Base-by-base conservation (phyloP, 2,888 invertebrate genomes). In the Hypercompe scribonia region DNA sequence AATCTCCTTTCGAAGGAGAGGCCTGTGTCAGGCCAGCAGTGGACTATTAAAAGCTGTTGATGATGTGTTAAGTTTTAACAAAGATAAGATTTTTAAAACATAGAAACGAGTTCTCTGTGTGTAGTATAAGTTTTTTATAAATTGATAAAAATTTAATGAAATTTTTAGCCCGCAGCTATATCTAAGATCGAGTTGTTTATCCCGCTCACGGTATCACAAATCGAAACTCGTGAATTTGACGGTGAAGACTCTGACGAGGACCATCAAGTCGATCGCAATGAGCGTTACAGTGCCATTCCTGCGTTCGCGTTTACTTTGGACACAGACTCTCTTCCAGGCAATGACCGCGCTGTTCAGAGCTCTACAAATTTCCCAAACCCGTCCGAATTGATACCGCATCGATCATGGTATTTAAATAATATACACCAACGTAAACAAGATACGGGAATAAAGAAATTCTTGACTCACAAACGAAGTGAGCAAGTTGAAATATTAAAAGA, bases 141-240 rank as follows among this genome's bases (percentile, higher is more conserved):
- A 33, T 3, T 24, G 34, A 24, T 8, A 11, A 11, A 21, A 24
- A 10, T 36, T 24, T n/a, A 65, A 24, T 34, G 2, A 68, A 34
- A 21, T 63, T 66, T 58, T 8, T 36, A 66, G 71, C 39, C 65
- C 31, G 24, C 36, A n/a, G 8, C 24, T 24, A 58, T 71, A n/a
- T 71, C 71, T n/a, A 72, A 72, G 31, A 34, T 72, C 18, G 33
- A 68, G 24, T 31, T 72, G 13, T 21, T 72, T 2, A 64, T 72
- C 4, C 72, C 72, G 5, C 4, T 68, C 3, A 24, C 33, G 10
- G 21, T 63, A 7, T 42, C 63, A 0, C 24, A 10, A n/a, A 7
- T 21, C 10, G 31, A 36, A 21, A 10, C 31, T 4, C 21, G 13
- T 33, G 24, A 33, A 61, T 31, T 33, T 10, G 46, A 42, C 11